These are phyloP conservation scores for Acronicta psi DNA, from an alignment of 2,888 invertebrate genomes.

Conservation along the genomic window DNA sequence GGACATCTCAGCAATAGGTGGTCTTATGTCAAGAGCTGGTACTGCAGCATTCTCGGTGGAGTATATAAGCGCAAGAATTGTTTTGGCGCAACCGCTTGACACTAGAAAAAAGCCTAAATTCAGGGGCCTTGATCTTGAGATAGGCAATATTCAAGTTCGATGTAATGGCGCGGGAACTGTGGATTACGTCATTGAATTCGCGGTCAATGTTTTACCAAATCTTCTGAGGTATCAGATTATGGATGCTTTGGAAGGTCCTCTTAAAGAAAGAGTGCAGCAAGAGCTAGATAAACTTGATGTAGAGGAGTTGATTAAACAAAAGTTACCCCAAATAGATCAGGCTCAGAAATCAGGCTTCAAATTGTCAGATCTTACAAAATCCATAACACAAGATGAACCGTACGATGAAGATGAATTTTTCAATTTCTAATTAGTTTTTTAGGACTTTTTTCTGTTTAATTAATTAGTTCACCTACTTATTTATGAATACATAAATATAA, in stretches of 20 bases:
- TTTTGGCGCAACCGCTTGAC: slow-evolving; percentile 93
- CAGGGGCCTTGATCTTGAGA: slow-evolving; percentile 93
- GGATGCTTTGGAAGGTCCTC: slow-evolving; percentile 94
- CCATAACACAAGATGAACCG: slow-evolving; percentile 59
- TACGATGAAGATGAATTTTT: slow-evolving; percentile 85
- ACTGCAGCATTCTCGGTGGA: slow-evolving; percentile 94
- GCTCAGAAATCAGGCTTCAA: slow-evolving; percentile 85
- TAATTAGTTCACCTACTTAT: slow-evolving; percentile 46
- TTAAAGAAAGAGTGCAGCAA: slow-evolving; percentile 92
- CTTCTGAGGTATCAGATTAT: slow-evolving; percentile 95
- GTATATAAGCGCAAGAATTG: slow-evolving; percentile 91
- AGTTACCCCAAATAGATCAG: slow-evolving; percentile 91
- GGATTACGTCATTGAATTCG: slow-evolving; percentile 94
- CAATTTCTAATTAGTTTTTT: slow-evolving; percentile 73
- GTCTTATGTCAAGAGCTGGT: slow-evolving; percentile 92
- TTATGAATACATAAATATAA: slow-evolving; percentile 30
- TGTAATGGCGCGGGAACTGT: slow-evolving; percentile 96
- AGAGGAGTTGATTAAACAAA: slow-evolving; percentile 92
- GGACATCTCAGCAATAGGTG: slow-evolving; percentile 92
- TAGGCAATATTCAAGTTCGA: slow-evolving; percentile 95
- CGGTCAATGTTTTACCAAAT: slow-evolving; percentile 95
- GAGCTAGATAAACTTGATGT: slow-evolving; percentile 93
- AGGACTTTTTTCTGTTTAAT: no score
- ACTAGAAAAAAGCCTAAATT: slow-evolving; percentile 92
- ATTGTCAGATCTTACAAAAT: slow-evolving; percentile 73